phyloP scores from a whole-genome alignment of 2,888 invertebrate species.

The Oscheius sp. region DNA sequence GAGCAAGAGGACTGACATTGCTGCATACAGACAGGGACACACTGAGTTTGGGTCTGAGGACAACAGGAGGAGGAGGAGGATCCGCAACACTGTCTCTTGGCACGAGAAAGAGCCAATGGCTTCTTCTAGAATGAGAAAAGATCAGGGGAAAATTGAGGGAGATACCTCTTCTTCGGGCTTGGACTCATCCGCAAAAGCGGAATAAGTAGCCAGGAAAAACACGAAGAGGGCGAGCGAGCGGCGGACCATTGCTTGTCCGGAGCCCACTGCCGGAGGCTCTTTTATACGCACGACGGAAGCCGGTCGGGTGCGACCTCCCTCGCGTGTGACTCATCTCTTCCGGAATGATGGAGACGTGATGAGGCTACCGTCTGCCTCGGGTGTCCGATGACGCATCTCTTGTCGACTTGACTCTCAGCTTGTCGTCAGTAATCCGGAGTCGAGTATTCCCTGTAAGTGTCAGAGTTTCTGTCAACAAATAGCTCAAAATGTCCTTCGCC shows the following conservation, averaged over 20 bases:
- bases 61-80: constrained; percentile 57
- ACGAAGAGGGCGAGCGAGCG: constrained; percentile 32
- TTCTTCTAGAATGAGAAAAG: constrained; percentile 1
- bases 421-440: no score
- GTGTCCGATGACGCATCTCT: not conserved
- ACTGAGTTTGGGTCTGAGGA: constrained; percentile 39
- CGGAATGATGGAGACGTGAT: constrained; percentile 23
- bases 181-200: constrained; percentile 29
- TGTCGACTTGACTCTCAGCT: not conserved
- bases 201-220: constrained; percentile 27
- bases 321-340: constrained; percentile 34
- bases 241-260: constrained; percentile 35
- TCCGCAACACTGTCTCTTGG: constrained; percentile 60
- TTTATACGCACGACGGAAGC: constrained; percentile 26
- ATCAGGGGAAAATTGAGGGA: not conserved
- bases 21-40: constrained; percentile 60
- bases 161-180: constrained; percentile 23
- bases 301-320: constrained; percentile 34
- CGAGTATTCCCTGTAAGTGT: not conserved
- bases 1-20: constrained; percentile 59
- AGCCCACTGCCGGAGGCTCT: constrained; percentile 31
- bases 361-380: not conserved
- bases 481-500: constrained; percentile 2
- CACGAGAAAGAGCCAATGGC: constrained; percentile 46
- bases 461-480: no score